Conservation (phyloP, 92 coral and sea anemone species). For the Bergia sp. region DNA sequence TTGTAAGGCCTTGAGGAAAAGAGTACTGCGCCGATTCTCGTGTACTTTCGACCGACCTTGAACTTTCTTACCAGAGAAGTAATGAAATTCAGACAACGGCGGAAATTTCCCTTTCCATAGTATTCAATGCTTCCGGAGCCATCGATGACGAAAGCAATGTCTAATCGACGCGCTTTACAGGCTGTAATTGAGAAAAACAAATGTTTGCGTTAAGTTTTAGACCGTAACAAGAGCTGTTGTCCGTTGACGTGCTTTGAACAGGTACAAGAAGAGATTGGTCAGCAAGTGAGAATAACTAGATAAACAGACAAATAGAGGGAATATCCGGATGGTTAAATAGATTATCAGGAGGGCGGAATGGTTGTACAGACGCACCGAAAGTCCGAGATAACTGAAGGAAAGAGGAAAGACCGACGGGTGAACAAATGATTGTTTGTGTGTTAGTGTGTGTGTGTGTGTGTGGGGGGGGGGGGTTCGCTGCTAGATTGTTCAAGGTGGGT, state of each 20-base stretch:
- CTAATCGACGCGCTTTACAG: constrained; percentile 66
- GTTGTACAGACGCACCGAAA: too few relatives aligned
- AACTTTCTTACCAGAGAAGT: constrained; percentile 71
- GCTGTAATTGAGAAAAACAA: constrained; percentile 34
- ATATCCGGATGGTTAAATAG: not conserved
- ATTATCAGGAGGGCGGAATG: not conserved
- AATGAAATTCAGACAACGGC: constrained; percentile 69
- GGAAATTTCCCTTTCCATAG: constrained; percentile 64
- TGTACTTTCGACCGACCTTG: constrained; percentile 62
- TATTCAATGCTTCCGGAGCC: constrained; percentile 81
- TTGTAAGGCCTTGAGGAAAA: constrained; percentile 65
- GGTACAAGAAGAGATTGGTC: too few relatives aligned
- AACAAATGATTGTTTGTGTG: not conserved
- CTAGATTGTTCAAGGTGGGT: too few relatives aligned
- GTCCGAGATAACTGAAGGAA: too few relatives aligned
- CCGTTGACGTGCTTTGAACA: not conserved
- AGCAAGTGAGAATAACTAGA: not conserved
- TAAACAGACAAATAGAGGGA: not conserved
- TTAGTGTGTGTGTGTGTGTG: not conserved
- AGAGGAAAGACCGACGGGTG: not conserved
- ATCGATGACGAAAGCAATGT: constrained; percentile 76
- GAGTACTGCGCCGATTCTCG: constrained; percentile 76
- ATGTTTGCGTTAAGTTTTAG: not conserved
- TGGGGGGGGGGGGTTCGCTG: not conserved
- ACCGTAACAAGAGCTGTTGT: too few relatives aligned